Percentiles rank a stretch among this genome's conserved stretches.
phyloP scores from a whole-genome alignment of 53 echinoderm and acorn worm species.

The Astropecten irregularis region DNA sequence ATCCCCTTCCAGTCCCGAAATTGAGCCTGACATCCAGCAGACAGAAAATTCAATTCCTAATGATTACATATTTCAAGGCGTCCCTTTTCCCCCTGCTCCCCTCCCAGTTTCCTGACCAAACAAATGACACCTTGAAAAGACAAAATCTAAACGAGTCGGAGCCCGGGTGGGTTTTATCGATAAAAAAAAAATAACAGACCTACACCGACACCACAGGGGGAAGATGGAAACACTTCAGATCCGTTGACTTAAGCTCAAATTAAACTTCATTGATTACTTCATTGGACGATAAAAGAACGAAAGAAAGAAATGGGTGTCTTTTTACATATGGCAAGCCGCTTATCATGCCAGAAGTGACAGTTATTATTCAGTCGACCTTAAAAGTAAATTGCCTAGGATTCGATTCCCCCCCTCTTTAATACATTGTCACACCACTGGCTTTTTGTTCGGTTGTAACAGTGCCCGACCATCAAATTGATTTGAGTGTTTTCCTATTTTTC shows the following conservation, averaged over 20 bases:
- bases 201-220: not conserved
- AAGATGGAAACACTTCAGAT: not conserved
- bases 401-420: not conserved
- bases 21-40: no score
- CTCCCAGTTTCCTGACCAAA: not conserved
- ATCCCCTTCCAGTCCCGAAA: no score
- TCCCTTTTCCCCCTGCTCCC: no score
- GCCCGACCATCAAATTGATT: not conserved
- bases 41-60: no score
- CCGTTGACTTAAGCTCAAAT: not conserved
- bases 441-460: slow-evolving; percentile 8
- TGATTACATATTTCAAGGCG: no score
- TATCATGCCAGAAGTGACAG: slow-evolving; percentile 1
- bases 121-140: not conserved
- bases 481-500: not conserved
- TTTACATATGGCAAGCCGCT: slow-evolving; percentile 1
- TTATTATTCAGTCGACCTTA: slow-evolving; percentile 29
- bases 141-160: no score
- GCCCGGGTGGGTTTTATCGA: no score
- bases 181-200: no score
- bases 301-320: slow-evolving; percentile 27
- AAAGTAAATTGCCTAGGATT: slow-evolving; percentile 12
- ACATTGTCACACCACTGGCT: not conserved
- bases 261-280: not conserved
- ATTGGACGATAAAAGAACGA: no score